Base-by-base conservation (phyloP, 2,113 vertebrate species). In the Myrmophylax atrothorax region DNA sequence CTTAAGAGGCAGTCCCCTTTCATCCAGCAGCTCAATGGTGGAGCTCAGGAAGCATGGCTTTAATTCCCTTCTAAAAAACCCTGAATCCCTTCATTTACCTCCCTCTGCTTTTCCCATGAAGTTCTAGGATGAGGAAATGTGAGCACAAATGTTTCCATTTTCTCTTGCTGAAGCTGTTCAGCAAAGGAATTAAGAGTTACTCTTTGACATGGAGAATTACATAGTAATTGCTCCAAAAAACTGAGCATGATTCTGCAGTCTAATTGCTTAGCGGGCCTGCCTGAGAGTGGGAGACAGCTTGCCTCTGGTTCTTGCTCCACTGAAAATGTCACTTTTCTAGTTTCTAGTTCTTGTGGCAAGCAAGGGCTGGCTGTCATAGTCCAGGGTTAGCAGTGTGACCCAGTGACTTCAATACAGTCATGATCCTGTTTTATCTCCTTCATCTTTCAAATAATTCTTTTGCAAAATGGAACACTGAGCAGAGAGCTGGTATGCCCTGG, bases 31-130 rank as follows among this genome's bases (percentile, higher is more conserved):
- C 42, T 92, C 67, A 17, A 1, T 72, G 52, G 40, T 38, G 72
- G 40, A 72, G 72, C 81, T 87, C 72, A 68, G 89, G 81, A 94
- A 92, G 75, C 80, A 42, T 1, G 47, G 69, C 16, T 84, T 94
- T 94, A 91, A 87, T 92, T 94, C 94, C 56, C 66, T 94, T 70
- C 60, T 94, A 52, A 72, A 81, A 95, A 84, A 87, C 68, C 49
- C n/a, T 70, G 81, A 95, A 94, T 91, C 73, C 69, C 19, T 89
- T 94, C 77, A 79, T 91, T 94, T 92, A 93, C 89, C 84, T 92
- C 89, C 92, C 56, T 60, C 76, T 90, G 83, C 38, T 95, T 95
- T 96, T 96, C 96, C 91, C 89, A 89, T 80, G 79, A 89, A 81
- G 33, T 92, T 90, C 46, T 50, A 50, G 68, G 64, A 37, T 47